Evolutionary conservation across 2,888 invertebrate species (phyloP), one percentile per base, ranked within the genome.

Genomic region (Archips crataeganus): DNA sequence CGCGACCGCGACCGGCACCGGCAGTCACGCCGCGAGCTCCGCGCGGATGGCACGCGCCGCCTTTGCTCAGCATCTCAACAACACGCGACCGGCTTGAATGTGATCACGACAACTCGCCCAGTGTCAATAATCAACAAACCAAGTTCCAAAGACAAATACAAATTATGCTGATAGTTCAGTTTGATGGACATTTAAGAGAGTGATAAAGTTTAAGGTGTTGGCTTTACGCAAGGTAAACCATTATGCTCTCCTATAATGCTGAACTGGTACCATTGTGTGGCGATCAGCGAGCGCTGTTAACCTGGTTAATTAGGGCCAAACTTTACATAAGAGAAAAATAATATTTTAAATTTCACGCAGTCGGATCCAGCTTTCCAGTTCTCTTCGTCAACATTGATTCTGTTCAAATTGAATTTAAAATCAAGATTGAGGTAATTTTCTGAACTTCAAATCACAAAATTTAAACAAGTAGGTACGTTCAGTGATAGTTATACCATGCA

Each of bases 71-170:
- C 78, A 79, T 64, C 80, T 65, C 76, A 76, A 78, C 76, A 76
- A 82, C 88, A 90, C 90, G 90, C 90, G 90, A 84, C 84, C 77
- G 77, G 77, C 77, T 77, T 79, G 79, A 78, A 73, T 88, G 90
- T 90, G 85, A 92, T 90, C 91, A 88, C 91, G 91, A 92, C 89
- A 89, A 90, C 90, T 92, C 90, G 90, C 89, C 84, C 85, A 89
- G 90, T 91, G 88, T 82, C 86, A 85, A 81, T 80, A 76, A 80
- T 85, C 87, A 88, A 90, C 89, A 91, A 90, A 85, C 81, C 82
- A 82, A 85, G 79, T 85, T 84, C 82, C 81, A 78, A 77, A 79
- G 82, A 78, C 80, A 80, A 79, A 80, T 80, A 80, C 81, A 78
- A 86, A 86, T 82, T 81, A 91, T 90, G 90, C 88, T 88, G 86